phyloP scores from a whole-genome alignment of 2,888 invertebrate species.

The Andrena bicolor region DNA sequence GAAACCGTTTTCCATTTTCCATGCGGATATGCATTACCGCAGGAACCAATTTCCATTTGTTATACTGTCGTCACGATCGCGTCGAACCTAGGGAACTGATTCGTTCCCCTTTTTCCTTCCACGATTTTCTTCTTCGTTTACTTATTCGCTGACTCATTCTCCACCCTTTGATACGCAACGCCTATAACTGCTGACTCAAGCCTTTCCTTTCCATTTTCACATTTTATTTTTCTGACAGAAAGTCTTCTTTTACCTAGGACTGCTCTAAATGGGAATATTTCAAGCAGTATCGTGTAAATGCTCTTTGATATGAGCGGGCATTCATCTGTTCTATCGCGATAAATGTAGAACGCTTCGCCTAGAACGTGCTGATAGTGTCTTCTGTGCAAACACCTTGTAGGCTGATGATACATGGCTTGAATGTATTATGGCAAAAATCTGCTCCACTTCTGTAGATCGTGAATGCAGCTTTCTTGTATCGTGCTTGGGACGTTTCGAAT shows the following conservation, averaged over 20 bases:
- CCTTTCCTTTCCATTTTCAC: not conserved
- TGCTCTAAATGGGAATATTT: not conserved
- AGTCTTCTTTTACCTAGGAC: not conserved
- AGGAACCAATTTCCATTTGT: slow-evolving; percentile 71
- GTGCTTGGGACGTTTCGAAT: too few relatives aligned
- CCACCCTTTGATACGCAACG: not conserved
- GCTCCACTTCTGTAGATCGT: not conserved
- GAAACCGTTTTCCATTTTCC: slow-evolving; percentile 67
- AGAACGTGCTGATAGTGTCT: not conserved
- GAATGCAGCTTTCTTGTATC: not conserved
- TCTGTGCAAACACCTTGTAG: not conserved
- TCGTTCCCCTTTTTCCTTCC: not conserved
- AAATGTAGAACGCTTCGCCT: not conserved
- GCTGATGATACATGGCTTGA: not conserved
- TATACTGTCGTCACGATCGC: slow-evolving; percentile 28
- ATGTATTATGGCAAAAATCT: not conserved
- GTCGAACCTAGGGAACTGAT: slow-evolving; percentile 12
- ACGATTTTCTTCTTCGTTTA: not conserved
- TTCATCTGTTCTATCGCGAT: slow-evolving; percentile 4
- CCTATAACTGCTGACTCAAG: not conserved
- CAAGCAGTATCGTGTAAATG: not conserved
- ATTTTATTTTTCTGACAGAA: not conserved
- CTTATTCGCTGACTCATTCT: not conserved
- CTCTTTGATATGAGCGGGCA: not conserved
- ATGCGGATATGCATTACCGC: slow-evolving; percentile 53